These are phyloP conservation scores for Halictus quadricinctus DNA, from an alignment of 2,888 invertebrate genomes.

Conservation along the genomic window DNA sequence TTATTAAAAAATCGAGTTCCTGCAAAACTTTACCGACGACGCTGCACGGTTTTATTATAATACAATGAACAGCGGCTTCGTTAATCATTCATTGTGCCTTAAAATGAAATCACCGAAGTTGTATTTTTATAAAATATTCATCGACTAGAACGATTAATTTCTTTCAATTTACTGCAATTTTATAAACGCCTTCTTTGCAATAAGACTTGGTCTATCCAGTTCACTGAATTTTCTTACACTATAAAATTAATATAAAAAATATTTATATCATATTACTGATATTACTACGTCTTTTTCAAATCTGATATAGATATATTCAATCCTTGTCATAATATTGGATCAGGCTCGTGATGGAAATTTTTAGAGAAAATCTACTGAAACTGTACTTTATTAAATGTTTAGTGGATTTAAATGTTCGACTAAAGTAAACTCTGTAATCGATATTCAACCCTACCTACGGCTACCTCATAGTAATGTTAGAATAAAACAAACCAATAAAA, in stretches of 20 bases:
- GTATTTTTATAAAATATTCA: not conserved
- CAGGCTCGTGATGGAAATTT: not conserved
- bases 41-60: not conserved
- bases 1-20: constrained; percentile 4
- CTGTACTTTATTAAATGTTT: not conserved
- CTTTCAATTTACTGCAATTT: not conserved
- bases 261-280: not conserved
- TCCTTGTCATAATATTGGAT: not conserved
- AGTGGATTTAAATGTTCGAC: not conserved
- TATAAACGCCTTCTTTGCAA: not conserved
- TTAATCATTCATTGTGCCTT: not conserved
- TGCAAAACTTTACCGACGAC: not conserved
- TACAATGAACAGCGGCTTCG: not conserved
- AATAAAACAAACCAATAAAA: too few species aligned
- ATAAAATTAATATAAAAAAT: not conserved
- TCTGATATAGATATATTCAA: not conserved
- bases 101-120: not conserved
- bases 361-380: too few species aligned
- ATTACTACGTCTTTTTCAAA: not conserved
- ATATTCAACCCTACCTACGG: not conserved
- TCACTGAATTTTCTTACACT: not conserved
- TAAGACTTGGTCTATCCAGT: not conserved
- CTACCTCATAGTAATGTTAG: too few species aligned
- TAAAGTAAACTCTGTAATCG: not conserved
- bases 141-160: not conserved